Evolutionary conservation across 2,797 vertebrate species (phyloP), one percentile per base, ranked within the genome.

Genomic region (Scarus forsteni): DNA sequence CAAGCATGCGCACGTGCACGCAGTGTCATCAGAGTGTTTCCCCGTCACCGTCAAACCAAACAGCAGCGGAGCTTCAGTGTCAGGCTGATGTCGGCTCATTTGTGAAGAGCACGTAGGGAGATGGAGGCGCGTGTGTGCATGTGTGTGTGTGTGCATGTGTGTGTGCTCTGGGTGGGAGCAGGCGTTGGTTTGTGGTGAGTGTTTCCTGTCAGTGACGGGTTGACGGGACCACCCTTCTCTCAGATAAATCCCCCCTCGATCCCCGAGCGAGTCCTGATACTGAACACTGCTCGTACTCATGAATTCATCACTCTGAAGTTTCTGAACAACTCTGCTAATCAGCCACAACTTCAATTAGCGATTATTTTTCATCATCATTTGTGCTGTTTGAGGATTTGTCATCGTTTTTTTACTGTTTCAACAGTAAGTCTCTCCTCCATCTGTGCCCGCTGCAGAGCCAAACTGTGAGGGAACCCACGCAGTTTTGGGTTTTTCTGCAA

Each of bases 161-260:
- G 35, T 55, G 45, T 36, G 71, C 15, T 76, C 70, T 61, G 81
- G 78, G 76, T 81, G 73, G 77, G 70, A 82, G 80, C 82, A 85
- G 69, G 80, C 83, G 80, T 87, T 80, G 73, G 85, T 80, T 80
- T 90, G 92, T 64, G 86, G 88, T 83, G 54, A 85, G 74, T 52
- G 76, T 80, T 91, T 93, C 92, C 89, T 91, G 85, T 89, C 85
- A 89, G 62, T 75, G 73, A 81, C 63, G 81, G 77, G 68, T 76
- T 64, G 70, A 77, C 76, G 57, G 78, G 89, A 88, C 90, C 89
- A 88, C 86, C 86, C 74, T 83, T 70, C 55, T 85, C 74, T 85
- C 85, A 10, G 76, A 55, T 58, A 63, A 79, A 61, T 7, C 52
- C 69, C 79, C 58, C 50, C 35, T 18, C 13, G 34, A 39, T 51